These are phyloP conservation scores for Myrmecobius fasciatus DNA, from an alignment of 2,113 vertebrate genomes.

Conservation along the genomic window DNA sequence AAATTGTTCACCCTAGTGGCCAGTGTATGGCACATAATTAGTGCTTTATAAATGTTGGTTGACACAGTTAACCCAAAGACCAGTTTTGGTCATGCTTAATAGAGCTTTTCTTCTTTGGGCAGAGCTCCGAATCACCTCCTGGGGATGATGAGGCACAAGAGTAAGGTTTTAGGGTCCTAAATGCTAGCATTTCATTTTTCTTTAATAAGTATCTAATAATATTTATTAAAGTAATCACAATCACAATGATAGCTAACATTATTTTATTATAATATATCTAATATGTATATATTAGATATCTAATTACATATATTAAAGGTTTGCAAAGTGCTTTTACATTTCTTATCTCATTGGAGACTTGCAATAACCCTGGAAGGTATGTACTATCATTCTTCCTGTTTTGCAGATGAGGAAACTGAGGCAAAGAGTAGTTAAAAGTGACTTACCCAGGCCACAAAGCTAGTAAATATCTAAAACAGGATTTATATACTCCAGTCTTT, in stretches of 20 bases:
- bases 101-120: neutral
- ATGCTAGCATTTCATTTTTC: neutral
- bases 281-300: too few species aligned
- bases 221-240: neutral
- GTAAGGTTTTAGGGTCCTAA: neutral
- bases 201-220: neutral
- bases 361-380: neutral
- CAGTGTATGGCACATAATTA: neutral
- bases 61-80: neutral
- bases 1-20: neutral
- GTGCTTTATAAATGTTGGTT: neutral
- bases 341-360: neutral
- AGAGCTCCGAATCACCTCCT: neutral
- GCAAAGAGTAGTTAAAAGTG: neutral
- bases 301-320: neutral
- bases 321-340: neutral
- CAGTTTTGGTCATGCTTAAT: neutral
- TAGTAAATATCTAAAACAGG: neutral
- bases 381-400: neutral
- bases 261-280: too few species aligned
- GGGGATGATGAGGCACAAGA: neutral
- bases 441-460: neutral
- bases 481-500: neutral
- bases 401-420: neutral
- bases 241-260: neutral